Evolutionary conservation across 2,888 invertebrate species (phyloP).

Genomic region (Dynastes hyllus): DNA sequence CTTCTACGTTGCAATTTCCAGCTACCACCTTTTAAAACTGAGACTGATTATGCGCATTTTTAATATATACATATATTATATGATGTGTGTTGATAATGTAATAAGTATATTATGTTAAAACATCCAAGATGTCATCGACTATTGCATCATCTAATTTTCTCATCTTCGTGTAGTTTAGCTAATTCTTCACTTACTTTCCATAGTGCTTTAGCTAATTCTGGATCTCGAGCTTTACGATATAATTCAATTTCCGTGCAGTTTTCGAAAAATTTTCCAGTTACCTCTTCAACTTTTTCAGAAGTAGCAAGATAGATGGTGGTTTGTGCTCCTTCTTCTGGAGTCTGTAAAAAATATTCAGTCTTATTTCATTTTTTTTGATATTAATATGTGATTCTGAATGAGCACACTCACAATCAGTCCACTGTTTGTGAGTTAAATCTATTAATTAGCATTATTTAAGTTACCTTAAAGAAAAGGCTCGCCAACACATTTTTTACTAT

Average conservation of each 20-base stretch:
- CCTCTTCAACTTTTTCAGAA: slow-evolving; percentile 80
- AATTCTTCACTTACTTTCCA: slow-evolving; percentile 89
- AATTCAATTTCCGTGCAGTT: slow-evolving; percentile 78
- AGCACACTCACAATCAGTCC: too few species aligned
- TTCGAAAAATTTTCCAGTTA: slow-evolving; percentile 85
- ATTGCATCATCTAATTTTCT: slow-evolving; percentile 31
- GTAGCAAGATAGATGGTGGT: slow-evolving; percentile 85
- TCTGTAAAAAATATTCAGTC: slow-evolving; percentile 74
- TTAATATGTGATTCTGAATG: too few species aligned
- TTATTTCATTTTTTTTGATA: background rate
- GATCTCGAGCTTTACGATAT: slow-evolving; percentile 76
- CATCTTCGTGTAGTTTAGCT: slow-evolving; percentile 46
- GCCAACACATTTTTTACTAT: background rate
- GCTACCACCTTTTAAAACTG: too few species aligned
- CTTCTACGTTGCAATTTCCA: too few species aligned
- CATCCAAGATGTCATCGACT: background rate
- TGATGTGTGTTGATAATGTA: too few species aligned
- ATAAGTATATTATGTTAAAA: background rate
- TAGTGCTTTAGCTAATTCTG: slow-evolving; percentile 81
- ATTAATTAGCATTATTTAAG: too few species aligned
- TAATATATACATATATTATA: too few species aligned
- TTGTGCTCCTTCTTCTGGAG: slow-evolving; percentile 85
- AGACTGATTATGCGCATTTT: too few species aligned
- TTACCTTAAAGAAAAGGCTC: slow-evolving; percentile 44
- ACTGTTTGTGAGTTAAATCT: too few species aligned